Conservation (phyloP, 2,797 vertebrate species). For the Acanthopagrus latus region DNA sequence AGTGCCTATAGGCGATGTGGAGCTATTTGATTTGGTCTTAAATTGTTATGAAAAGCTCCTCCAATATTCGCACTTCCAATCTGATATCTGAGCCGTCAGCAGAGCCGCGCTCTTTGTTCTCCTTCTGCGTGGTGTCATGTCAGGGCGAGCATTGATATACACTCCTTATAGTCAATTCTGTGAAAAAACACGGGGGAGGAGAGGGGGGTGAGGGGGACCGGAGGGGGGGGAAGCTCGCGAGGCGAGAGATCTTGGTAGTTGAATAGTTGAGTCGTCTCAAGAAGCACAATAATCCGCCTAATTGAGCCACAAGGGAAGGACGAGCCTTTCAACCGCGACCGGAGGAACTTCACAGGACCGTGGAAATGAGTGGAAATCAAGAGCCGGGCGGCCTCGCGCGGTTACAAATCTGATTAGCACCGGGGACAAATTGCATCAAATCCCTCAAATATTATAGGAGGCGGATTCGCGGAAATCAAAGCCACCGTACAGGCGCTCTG, state of each 20-base stretch:
- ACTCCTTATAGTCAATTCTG: constrained; percentile 55
- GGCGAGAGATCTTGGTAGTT: constrained; percentile 75
- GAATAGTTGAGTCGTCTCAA: constrained; percentile 89
- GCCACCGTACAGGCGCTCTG: constrained; percentile 59
- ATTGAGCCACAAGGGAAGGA: constrained; percentile 94
- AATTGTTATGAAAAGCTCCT: constrained; percentile 72
- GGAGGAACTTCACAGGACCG: constrained; percentile 79
- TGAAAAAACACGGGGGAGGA: constrained; percentile 20
- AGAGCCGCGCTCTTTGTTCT: constrained; percentile 70
- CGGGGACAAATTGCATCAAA: constrained; percentile 86
- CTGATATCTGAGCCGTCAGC: constrained; percentile 49
- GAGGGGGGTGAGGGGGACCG: background rate
- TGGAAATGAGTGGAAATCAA: constrained; percentile 75
- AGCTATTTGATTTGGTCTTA: constrained; percentile 69
- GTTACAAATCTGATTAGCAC: constrained; percentile 86
- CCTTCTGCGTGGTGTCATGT: constrained; percentile 61
- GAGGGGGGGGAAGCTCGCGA: constrained; percentile 48
- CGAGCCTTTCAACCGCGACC: constrained; percentile 87
- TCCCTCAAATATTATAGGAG: constrained; percentile 76
- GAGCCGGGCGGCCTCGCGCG: constrained; percentile 67
- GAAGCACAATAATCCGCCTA: constrained; percentile 97
- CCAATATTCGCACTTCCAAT: constrained; percentile 64
- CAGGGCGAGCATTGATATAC: constrained; percentile 62
- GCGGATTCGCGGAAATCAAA: constrained; percentile 80
- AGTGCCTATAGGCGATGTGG: constrained; percentile 46